Percentiles rank a stretch among this genome's conserved stretches.
These are phyloP conservation scores for Euwallacea fornicatus DNA, from an alignment of 1,140 invertebrate species.

Conservation along the genomic window DNA sequence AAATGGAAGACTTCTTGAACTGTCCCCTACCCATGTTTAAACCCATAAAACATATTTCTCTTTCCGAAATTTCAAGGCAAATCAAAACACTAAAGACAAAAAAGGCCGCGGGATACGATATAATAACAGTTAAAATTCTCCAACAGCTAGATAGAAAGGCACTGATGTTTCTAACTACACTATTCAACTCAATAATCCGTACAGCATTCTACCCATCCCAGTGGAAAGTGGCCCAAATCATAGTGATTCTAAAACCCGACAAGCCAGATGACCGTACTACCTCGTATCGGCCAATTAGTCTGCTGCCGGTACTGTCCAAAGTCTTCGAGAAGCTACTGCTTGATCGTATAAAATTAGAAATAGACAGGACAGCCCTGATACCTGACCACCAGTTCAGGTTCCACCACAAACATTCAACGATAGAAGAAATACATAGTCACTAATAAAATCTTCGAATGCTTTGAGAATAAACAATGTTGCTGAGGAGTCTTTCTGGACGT, in stretches of 20 bases:
- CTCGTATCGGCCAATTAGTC: not conserved
- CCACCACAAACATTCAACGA: no score
- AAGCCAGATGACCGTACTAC: not conserved
- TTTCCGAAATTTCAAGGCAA: not conserved
- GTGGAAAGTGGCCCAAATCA: not conserved
- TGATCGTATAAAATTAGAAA: no score
- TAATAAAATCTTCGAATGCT: no score
- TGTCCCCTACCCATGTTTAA: not conserved
- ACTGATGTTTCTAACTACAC: not conserved
- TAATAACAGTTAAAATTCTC: not conserved
- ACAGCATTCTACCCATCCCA: not conserved
- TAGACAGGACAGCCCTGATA: no score
- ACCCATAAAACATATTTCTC: not conserved
- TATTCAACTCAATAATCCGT: not conserved
- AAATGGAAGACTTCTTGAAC: not conserved
- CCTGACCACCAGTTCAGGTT: no score
- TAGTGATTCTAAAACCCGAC: not conserved
- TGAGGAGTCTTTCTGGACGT: no score
- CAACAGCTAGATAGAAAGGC: not conserved
- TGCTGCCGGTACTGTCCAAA: no score
- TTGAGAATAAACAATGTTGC: no score
- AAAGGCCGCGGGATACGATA: not conserved
- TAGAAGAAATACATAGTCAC: no score
- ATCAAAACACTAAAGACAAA: not conserved
- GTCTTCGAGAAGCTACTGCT: no score